A percentile compares a stretch with the other conserved stretches of the same genome.
These are phyloP conservation scores for Leuctra nigra DNA, from an alignment of 2,888 invertebrate species.

Conservation along the genomic window DNA sequence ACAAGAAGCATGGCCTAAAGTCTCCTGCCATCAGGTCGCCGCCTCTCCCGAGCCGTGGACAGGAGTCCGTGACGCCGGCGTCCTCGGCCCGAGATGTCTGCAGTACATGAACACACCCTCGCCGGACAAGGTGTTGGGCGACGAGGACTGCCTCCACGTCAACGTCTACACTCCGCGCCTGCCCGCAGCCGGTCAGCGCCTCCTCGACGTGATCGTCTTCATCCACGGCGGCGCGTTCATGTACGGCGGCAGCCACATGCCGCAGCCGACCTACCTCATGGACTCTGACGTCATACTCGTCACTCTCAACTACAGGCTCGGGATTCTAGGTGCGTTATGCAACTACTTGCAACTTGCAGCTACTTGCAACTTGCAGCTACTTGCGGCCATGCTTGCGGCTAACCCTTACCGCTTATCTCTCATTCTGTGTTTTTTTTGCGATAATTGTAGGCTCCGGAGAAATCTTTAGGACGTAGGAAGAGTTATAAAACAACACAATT, in stretches of 20 bases:
- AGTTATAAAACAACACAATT: too few relatives aligned
- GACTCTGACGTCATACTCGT: neutral
- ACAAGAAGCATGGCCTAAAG: too few relatives aligned
- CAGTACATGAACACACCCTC: neutral
- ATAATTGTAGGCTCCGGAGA: too few relatives aligned
- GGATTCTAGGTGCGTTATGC: conserved; percentile 2
- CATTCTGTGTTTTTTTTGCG: too few relatives aligned
- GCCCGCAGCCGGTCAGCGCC: neutral
- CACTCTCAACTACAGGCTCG: conserved; percentile 9
- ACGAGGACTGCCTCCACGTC: conserved; percentile 9
- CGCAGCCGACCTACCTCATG: conserved; percentile 37
- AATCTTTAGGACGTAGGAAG: too few relatives aligned
- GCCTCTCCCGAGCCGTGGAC: neutral
- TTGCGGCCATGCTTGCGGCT: too few relatives aligned
- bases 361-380: too few relatives aligned
- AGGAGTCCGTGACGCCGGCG: neutral
- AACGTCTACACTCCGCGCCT: conserved; percentile 2
- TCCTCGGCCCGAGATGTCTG: neutral
- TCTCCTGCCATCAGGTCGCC: too few relatives aligned
- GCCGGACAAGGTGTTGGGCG: neutral
- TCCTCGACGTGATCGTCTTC: conserved; percentile 51
- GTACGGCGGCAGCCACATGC: conserved; percentile 44
- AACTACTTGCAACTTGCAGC: too few relatives aligned
- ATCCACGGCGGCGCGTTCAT: conserved; percentile 66
- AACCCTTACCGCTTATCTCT: too few relatives aligned